Evolutionary conservation across 2,113 vertebrate genomes (phyloP), one percentile per base, ranked within the genome.

Genomic region (Sebastes schlegelii): DNA sequence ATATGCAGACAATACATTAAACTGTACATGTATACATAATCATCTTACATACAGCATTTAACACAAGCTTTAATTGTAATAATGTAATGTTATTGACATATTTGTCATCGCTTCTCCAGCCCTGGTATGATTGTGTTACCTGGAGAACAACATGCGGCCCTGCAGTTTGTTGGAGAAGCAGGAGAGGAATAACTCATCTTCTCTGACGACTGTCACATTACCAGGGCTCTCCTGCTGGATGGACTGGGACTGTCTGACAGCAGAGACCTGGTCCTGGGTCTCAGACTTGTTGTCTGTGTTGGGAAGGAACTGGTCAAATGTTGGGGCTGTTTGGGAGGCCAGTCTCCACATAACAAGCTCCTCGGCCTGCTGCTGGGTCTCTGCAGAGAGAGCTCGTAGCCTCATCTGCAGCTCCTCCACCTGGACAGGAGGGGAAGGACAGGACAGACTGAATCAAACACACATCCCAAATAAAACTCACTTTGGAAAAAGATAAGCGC

Each of bases 301-400:
- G 17, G 40, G 23, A 49, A 42, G 40, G 34, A 67, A 17, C 17
- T 85, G 79, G 26, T 87, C 60, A 65, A 89, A 74, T 12, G 80
- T 21, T 26, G 89, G 80, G 52, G 79, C 46, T 34, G 90, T 64
- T 13, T 88, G 80, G n/a, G 85, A 90, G 55, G 89, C 45, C n/a
- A 92, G 82, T 77, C 92, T 94, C 95, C 95, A 96, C 43, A 95
- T 9, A n/a, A 78, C 17, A 17, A 96, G 88, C 79, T 95, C 95
- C 43, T 94, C 87, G 0, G 90, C 84, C 78, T 95, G 95, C 55
- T 89, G 86, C 72, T 77, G 65, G 42, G 93, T 94, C 80, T 94
- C 89, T 63, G 86, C 79, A 52, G 79, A 86, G 23, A 96, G 90
- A 65, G 85, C 48, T 26, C 54, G 79, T 4, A 95, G 74, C 70